A percentile compares a stretch with the other conserved stretches of the same genome.
Evolutionary conservation across 2,888 invertebrate genomes (phyloP).

Genomic region (Coelinius sp.): DNA sequence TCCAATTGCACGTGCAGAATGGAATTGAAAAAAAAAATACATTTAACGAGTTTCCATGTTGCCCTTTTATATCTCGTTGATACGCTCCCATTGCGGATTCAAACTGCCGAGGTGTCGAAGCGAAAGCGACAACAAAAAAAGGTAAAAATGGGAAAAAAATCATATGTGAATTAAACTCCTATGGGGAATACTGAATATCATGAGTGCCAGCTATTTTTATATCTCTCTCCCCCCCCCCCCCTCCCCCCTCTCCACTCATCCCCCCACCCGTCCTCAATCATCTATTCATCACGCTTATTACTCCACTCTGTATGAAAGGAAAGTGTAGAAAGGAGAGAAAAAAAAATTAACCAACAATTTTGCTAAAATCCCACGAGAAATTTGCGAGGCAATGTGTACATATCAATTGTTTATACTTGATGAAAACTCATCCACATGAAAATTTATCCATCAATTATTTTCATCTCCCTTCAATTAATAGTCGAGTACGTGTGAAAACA

Average conservation of each 20-base stretch:
- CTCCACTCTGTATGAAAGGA: not conserved
- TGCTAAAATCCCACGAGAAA: constrained; percentile 29
- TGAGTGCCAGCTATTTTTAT: constrained; percentile 36
- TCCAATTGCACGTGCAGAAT: not conserved
- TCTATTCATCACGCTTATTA: constrained; percentile 23
- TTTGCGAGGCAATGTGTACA: constrained; percentile 6
- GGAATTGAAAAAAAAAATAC: constrained; percentile 56
- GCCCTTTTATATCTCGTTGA: constrained; percentile 25
- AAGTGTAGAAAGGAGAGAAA: not conserved
- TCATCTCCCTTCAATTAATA: not conserved
- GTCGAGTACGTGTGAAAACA: constrained; percentile 40
- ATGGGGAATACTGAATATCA: constrained; percentile 29
- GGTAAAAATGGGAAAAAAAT: constrained; percentile 3
- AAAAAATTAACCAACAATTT: constrained; percentile 32
- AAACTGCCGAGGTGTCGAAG: constrained; percentile 6
- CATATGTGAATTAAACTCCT: constrained; percentile 20
- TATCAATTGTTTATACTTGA: constrained; percentile 6
- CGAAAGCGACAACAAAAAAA: not conserved
- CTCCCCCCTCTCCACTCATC: not conserved
- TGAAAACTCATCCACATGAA: constrained; percentile 34
- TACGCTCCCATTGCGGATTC: constrained; percentile 31
- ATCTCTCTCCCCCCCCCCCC: not conserved
- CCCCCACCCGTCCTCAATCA: not conserved
- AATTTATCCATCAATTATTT: not conserved
- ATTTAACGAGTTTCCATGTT: constrained; percentile 50